Evolutionary conservation across 2,888 invertebrate species (phyloP), one percentile per base, ranked within the genome.

Genomic region (Cabera pusaria): DNA sequence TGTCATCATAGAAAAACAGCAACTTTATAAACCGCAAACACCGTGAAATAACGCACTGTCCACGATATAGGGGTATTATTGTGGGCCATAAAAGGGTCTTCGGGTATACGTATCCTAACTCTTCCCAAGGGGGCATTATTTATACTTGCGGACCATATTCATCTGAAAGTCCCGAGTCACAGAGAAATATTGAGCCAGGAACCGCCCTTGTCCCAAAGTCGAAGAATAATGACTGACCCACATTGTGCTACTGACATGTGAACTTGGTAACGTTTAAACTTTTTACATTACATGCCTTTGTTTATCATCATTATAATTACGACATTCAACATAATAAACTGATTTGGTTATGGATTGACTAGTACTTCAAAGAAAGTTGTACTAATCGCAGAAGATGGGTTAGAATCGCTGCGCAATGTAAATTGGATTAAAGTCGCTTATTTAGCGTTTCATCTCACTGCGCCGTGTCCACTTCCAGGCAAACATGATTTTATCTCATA

Each of bases 71-170:
- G 54, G 55, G 56, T 59, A 61, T 64, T 67, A 67, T 60, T 58
- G 60, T 58, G 62, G 60, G 60, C 66, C 68, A 71, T 75, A 76
- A 74, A 73, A 71, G 77, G 73, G 73, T 69, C 64, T 64, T 60
- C 67, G 68, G 72, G 59, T 56, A n/a, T n/a, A n/a, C n/a, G 46
- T 49, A 56, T 55, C 53, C 65, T 69, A 67, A 77, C 69, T 64
- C 56, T 66, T 66, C 78, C 74, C 78, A 24, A 19, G 71, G 37
- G 69, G 69, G 52, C 67, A 72, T 77, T 71, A 77, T 76, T 75
- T 76, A 78, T 72, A 62, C 57, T 44, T 54, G 48, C 55, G 37
- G 32, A 55, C 49, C 56, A 51, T 56, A 60, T 59, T 59, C 61
- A 56, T 59, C 57, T 53, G 52, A 44, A 51, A 54, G 64, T 59